A percentile compares a stretch with the other conserved stretches of the same genome.
phyloP scores from a whole-genome alignment of 2,888 invertebrate genomes.

The Cephus pulcher region DNA sequence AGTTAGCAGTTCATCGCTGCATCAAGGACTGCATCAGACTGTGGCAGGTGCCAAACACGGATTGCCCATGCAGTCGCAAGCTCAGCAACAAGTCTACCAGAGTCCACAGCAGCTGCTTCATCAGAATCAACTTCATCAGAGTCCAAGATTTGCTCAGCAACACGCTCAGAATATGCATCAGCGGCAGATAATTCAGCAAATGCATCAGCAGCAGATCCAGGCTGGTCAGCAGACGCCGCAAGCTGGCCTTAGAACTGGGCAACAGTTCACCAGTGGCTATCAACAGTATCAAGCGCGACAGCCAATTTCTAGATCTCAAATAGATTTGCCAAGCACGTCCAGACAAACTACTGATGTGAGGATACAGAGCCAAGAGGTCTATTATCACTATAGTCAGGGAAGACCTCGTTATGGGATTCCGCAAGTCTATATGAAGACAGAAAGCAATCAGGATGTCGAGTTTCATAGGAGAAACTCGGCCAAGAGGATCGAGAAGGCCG shows the following conservation, averaged over 20 bases:
- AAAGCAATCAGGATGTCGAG: conserved; percentile 50
- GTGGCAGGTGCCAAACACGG: conserved; percentile 46
- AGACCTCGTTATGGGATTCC: conserved; percentile 54
- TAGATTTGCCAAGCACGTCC: conserved; percentile 60
- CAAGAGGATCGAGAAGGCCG: conserved; percentile 65
- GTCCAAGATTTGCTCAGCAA: conserved; percentile 57
- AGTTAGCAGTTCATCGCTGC: conserved; percentile 47
- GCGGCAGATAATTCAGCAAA: conserved; percentile 60
- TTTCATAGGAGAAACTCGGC: conserved; percentile 54
- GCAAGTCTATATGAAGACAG: conserved; percentile 58
- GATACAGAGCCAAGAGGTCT: conserved; percentile 55
- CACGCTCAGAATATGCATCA: conserved; percentile 62
- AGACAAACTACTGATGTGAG: conserved; percentile 50
- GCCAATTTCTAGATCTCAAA: conserved; percentile 58
- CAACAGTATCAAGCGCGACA: conserved; percentile 58
- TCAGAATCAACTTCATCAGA: conserved; percentile 57
- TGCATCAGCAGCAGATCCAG: conserved; percentile 61
- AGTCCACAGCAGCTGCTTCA: conserved; percentile 57
- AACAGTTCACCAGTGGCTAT: conserved; percentile 50
- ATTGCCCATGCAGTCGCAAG: conserved; percentile 45
- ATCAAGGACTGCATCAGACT: conserved; percentile 48
- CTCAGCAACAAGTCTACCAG: conserved; percentile 24
- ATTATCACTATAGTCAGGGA: conserved; percentile 58
- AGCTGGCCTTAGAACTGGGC: conserved; percentile 63
- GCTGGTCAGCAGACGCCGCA: conserved; percentile 65